Conservation (phyloP, 1,140 invertebrate genomes). For the Musca domestica region DNA sequence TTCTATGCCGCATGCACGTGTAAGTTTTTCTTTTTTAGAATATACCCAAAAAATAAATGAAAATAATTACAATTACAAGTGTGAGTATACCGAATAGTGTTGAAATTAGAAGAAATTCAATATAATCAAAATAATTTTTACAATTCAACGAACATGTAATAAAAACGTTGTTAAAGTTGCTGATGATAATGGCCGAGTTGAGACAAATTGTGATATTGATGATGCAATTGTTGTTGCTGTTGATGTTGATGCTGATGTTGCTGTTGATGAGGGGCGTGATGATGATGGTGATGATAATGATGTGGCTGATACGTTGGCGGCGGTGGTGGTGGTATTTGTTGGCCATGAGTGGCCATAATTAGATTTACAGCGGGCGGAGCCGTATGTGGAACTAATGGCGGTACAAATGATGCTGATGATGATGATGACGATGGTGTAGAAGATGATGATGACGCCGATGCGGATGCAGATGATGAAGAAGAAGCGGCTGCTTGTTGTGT, state of each 20-base stretch:
- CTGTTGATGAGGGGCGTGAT: constrained; percentile 27
- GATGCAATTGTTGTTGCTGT: constrained; percentile 10
- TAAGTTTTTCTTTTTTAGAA: too few species aligned
- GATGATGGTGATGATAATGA: neutral
- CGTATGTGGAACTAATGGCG: neutral
- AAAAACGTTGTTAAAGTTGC: constrained; percentile 50
- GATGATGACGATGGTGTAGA: constrained; percentile 24
- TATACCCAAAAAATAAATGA: constrained; percentile 1
- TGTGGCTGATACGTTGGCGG: neutral
- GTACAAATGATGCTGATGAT: constrained; percentile 12
- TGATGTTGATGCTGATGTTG: constrained; percentile 22
- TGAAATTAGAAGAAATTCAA: constrained; percentile 2
- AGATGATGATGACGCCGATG: constrained; percentile 15
- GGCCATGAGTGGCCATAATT: neutral
- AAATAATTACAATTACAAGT: neutral
- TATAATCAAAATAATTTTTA: constrained; percentile 11
- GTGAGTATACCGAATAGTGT: neutral
- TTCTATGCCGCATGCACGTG: too few species aligned
- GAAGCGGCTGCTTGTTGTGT: neutral
- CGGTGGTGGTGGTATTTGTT: neutral
- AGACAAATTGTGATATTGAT: constrained; percentile 17
- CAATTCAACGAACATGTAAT: constrained; percentile 17
- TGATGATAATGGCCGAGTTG: constrained; percentile 46
- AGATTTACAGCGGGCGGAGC: too few species aligned
- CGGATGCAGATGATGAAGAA: neutral